Percentiles rank a stretch among this genome's conserved stretches.
These are phyloP conservation scores for Ptilodon capucinus DNA, from an alignment of 2,888 invertebrate genomes.

Conservation along the genomic window DNA sequence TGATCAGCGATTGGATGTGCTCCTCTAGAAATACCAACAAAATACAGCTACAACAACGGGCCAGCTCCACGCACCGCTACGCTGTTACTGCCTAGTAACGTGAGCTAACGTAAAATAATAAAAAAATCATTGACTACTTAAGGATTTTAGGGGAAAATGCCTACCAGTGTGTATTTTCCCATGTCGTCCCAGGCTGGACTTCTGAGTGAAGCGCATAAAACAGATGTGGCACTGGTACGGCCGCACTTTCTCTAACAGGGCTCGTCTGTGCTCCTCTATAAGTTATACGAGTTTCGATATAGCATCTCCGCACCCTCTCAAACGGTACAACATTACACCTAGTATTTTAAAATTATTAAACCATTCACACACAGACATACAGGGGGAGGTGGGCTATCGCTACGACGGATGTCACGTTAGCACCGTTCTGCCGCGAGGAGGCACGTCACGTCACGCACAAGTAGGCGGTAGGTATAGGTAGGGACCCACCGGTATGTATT, in stretches of 20 bases:
- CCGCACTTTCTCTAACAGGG: slow-evolving; percentile 84
- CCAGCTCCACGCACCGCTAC: slow-evolving; percentile 57
- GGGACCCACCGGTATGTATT: slow-evolving; percentile 83
- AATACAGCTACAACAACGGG: slow-evolving; percentile 75
- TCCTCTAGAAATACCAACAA: slow-evolving; percentile 83
- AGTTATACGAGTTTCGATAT: slow-evolving; percentile 80
- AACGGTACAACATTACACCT: slow-evolving; percentile 60
- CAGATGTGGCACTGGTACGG: slow-evolving; percentile 89
- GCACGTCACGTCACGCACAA: slow-evolving; percentile 62
- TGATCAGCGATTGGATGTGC: slow-evolving; percentile 84
- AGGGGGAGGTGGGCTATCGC: slow-evolving; percentile 75
- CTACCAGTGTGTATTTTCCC: slow-evolving; percentile 87
- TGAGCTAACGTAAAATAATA: slow-evolving; percentile 67
- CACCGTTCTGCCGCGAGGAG: slow-evolving; percentile 72
- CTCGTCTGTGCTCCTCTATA: slow-evolving; percentile 84
- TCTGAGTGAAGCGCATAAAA: slow-evolving; percentile 88
- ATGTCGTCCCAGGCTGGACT: slow-evolving; percentile 88
- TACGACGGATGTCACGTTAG: slow-evolving; percentile 46
- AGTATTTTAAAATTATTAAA: slow-evolving; percentile 49
- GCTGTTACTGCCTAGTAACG: slow-evolving; percentile 67
- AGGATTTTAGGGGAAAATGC: slow-evolving; percentile 81
- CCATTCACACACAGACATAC: slow-evolving; percentile 69
- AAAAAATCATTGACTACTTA: slow-evolving; percentile 74
- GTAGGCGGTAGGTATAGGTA: slow-evolving; percentile 55
- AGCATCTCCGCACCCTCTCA: slow-evolving; percentile 70